A percentile compares a stretch with the other conserved stretches of the same genome.
phyloP scores from a whole-genome alignment of 53 echinoderm and acorn worm species.

The Hippasteria phrygiana region DNA sequence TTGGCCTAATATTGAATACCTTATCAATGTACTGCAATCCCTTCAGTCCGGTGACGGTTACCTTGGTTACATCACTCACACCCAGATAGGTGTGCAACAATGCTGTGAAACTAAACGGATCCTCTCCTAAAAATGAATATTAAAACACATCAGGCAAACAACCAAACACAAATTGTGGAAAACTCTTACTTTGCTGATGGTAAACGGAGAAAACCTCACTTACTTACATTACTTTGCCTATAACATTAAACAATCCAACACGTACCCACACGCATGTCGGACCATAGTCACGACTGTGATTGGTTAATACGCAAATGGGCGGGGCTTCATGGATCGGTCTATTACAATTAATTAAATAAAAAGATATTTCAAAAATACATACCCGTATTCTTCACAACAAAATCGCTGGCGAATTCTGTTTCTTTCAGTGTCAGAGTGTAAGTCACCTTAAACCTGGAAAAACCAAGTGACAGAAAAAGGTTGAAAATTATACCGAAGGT shows the following conservation, averaged over 20 bases:
- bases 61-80: constrained; percentile 87
- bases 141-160: neutral
- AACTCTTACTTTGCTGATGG: neutral
- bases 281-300: no score
- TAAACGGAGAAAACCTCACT: no score
- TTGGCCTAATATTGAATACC: constrained; percentile 76
- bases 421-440: constrained; percentile 89
- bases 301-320: no score
- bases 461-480: neutral
- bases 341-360: no score
- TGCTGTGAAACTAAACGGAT: constrained; percentile 86
- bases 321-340: no score
- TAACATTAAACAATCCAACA: no score
- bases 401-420: constrained; percentile 77
- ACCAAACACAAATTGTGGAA: neutral
- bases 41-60: constrained; percentile 84
- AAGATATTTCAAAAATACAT: constrained; percentile 7
- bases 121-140: constrained; percentile 63
- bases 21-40: constrained; percentile 92
- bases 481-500: no score
- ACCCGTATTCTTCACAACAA: constrained; percentile 90
- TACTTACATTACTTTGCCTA: no score
- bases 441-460: constrained; percentile 80
- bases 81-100: constrained; percentile 91
- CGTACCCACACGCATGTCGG: no score